These are phyloP conservation scores for Helicoverpa armigera DNA, from an alignment of 1,140 invertebrate species.

Conservation along the genomic window DNA sequence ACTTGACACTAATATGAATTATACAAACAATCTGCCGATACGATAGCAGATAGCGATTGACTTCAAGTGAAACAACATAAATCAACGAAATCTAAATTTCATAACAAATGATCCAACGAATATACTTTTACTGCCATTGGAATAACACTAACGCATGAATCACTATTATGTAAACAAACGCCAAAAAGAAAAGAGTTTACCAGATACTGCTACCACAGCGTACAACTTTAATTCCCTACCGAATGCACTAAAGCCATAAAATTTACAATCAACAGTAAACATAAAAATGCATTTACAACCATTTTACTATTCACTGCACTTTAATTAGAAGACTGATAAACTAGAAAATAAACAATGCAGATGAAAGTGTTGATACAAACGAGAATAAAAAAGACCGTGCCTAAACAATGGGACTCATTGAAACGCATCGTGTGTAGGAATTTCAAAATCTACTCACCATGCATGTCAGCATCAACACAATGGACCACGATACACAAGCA, in stretches of 20 bases:
- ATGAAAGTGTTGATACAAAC: constrained; percentile 74
- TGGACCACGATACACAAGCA: constrained; percentile 68
- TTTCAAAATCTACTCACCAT: constrained; percentile 81
- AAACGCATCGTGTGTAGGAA: constrained; percentile 68
- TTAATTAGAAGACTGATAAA: constrained; percentile 82
- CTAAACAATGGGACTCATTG: constrained; percentile 77
- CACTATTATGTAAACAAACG: background rate
- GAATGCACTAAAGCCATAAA: constrained; percentile 68
- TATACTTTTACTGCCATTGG: constrained; percentile 23
- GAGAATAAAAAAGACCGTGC: constrained; percentile 72
- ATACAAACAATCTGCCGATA: constrained; percentile 34
- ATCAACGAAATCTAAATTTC: constrained; percentile 34
- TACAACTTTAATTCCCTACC: constrained; percentile 65
- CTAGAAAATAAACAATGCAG: constrained; percentile 71
- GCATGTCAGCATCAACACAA: constrained; percentile 73
- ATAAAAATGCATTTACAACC: constrained; percentile 74
- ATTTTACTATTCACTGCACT: constrained; percentile 65
- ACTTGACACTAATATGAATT: constrained; percentile 42
- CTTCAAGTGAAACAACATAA: constrained; percentile 21
- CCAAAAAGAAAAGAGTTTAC: constrained; percentile 53
- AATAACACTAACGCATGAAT: constrained; percentile 21
- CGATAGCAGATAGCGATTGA: constrained; percentile 20
- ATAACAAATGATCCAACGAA: constrained; percentile 22
- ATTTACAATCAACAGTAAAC: constrained; percentile 76
- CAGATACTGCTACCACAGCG: constrained; percentile 18